These are phyloP conservation scores for Xylocopa sonorina DNA, from an alignment of 1,140 invertebrate species.

Conservation along the genomic window DNA sequence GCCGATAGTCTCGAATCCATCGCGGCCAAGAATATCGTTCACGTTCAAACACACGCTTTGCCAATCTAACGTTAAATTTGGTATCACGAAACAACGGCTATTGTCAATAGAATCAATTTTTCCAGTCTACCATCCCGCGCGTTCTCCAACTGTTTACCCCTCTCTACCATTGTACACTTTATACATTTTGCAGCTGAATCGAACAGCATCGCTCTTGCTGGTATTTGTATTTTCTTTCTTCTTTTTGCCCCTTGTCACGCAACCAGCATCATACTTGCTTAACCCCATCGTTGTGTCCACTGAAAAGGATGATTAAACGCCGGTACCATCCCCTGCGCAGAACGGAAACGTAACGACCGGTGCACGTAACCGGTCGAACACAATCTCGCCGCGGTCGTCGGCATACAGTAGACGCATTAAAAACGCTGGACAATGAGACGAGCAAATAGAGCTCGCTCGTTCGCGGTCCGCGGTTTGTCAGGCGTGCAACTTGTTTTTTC, in stretches of 20 bases:
- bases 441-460: constrained; percentile 61
- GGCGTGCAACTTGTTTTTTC: constrained; percentile 67
- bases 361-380: constrained; percentile 44
- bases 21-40: no score
- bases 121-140: no score
- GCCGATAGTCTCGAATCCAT: no score
- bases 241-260: constrained; percentile 44
- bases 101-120: background rate
- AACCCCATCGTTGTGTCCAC: constrained; percentile 64
- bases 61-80: no score
- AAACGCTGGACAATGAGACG: constrained; percentile 65
- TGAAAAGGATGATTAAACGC: constrained; percentile 75
- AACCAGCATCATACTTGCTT: constrained; percentile 53
- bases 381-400: constrained; percentile 39
- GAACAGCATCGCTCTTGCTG: constrained; percentile 24
- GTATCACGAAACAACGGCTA: no score
- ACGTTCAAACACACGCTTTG: no score
- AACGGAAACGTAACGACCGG: constrained; percentile 31
- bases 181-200: constrained; percentile 28
- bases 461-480: constrained; percentile 69
- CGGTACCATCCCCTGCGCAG: constrained; percentile 37
- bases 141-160: background rate
- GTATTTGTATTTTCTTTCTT: no score
- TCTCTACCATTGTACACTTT: no score
- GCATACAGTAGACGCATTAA: constrained; percentile 58